Conservation (phyloP, 2,113 vertebrate species). For the Henicopernis longicauda region DNA sequence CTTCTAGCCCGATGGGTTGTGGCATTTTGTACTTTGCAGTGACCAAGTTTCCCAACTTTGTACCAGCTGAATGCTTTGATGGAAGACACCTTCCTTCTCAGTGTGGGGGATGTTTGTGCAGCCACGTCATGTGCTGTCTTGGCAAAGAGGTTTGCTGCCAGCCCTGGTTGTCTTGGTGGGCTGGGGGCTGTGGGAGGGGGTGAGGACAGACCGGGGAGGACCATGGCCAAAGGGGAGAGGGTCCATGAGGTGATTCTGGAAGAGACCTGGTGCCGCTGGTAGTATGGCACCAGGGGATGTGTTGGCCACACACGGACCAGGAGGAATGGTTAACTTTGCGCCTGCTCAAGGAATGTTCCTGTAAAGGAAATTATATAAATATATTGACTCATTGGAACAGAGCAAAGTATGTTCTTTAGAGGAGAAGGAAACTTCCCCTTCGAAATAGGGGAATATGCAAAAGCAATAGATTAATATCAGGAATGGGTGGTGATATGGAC, state of each 20-base stretch:
- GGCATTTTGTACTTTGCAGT: not conserved
- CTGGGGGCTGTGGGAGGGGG: not conserved
- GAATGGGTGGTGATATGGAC: not conserved
- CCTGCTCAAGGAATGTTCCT: not conserved
- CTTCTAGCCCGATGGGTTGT: not conserved
- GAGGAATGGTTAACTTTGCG: not conserved
- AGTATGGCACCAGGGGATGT: not conserved
- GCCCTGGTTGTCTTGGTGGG: not conserved
- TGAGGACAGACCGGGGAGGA: not conserved
- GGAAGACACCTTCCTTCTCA: not conserved
- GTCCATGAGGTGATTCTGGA: not conserved
- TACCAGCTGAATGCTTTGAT: not conserved
- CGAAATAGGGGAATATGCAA: not conserved
- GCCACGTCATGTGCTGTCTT: not conserved
- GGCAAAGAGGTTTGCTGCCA: not conserved
- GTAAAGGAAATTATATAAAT: not conserved
- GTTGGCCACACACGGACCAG: not conserved
- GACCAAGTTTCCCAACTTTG: not conserved
- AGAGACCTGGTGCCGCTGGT: not conserved
- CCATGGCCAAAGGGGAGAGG: not conserved
- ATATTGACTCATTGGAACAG: not conserved
- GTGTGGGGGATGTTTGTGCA: accelerated
- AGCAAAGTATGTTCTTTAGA: not conserved
- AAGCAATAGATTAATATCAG: not conserved
- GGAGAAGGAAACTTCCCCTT: not conserved